These are phyloP conservation scores for Pristiophorus japonicus DNA, from an alignment of 2,113 vertebrate genomes.

Conservation along the genomic window DNA sequence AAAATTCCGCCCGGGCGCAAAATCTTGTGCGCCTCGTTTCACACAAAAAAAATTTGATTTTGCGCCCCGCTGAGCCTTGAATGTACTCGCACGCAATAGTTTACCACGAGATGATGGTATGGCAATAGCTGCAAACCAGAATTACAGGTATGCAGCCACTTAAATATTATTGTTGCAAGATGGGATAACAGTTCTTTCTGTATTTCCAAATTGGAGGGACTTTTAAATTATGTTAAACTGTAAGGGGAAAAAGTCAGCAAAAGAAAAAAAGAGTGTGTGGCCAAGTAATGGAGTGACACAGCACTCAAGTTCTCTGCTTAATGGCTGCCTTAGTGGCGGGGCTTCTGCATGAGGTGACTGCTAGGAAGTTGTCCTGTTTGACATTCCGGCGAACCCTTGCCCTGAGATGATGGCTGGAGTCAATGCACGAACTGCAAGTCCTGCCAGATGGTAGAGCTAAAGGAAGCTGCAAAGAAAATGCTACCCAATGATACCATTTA, in stretches of 20 bases:
- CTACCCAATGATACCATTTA: not conserved
- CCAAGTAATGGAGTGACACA: not conserved
- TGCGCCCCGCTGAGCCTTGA: too few species aligned
- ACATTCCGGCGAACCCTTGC: not conserved
- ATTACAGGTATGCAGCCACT: too few species aligned
- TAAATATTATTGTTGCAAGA: not conserved
- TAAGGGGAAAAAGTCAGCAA: not conserved
- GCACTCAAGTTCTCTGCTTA: not conserved
- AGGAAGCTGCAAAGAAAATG: not conserved
- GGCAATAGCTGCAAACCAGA: too few species aligned
- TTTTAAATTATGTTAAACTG: not conserved
- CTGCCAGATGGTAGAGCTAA: not conserved
- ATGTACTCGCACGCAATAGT: not conserved
- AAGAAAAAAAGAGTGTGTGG: not conserved
- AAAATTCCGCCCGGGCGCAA: too few species aligned
- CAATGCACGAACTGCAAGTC: not conserved
- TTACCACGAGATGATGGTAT: not conserved
- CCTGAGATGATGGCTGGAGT: not conserved
- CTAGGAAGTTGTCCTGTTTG: not conserved
- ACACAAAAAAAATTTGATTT: too few species aligned
- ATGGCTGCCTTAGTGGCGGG: not conserved
- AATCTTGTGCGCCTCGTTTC: too few species aligned
- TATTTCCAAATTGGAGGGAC: not conserved
- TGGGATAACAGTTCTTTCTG: not conserved
- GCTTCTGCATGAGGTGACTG: not conserved